Percentiles rank a stretch among this genome's conserved stretches.
phyloP scores from a whole-genome alignment of 2,888 invertebrate genomes.

The Latrodectus elegans region DNA sequence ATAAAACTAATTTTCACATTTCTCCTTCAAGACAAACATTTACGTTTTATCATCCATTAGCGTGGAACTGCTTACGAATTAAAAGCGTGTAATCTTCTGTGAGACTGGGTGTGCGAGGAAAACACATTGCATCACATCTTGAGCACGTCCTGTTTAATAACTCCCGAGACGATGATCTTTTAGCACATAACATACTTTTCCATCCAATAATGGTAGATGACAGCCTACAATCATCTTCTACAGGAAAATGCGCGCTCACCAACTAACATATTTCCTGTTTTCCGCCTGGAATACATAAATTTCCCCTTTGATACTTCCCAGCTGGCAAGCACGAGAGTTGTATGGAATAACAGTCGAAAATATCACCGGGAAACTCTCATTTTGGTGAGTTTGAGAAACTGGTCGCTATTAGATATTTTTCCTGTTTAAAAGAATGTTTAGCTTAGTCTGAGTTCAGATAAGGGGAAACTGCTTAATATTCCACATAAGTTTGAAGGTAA shows the following conservation, averaged over 20 bases:
- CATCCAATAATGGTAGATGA: conserved; percentile 24
- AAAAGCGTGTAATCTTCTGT: not conserved
- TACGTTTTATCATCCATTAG: too few relatives aligned
- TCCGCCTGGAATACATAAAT: conserved; percentile 15
- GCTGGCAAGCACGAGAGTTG: too few relatives aligned
- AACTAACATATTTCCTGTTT: not conserved
- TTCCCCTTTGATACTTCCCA: not conserved
- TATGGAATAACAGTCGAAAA: too few relatives aligned
- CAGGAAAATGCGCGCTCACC: conserved; percentile 17
- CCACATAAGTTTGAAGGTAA: not conserved
- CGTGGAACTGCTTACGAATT: too few relatives aligned
- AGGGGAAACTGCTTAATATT: not conserved
- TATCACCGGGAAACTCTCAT: too few relatives aligned
- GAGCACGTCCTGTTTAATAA: conserved; percentile 30
- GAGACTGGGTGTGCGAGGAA: not conserved
- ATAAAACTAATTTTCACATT: too few relatives aligned
- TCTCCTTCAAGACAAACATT: too few relatives aligned
- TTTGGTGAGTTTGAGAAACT: too few relatives aligned
- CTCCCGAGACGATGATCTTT: not conserved
- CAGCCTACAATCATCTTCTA: conserved; percentile 22
- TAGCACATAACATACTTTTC: not conserved
- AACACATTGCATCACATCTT: conserved; percentile 1
- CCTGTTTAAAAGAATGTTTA: too few relatives aligned
- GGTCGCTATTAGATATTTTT: too few relatives aligned
- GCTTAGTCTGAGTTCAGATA: too few relatives aligned